Evolutionary conservation across 1,140 invertebrate genomes (phyloP).

Genomic region (Pachypsylla venusta): DNA sequence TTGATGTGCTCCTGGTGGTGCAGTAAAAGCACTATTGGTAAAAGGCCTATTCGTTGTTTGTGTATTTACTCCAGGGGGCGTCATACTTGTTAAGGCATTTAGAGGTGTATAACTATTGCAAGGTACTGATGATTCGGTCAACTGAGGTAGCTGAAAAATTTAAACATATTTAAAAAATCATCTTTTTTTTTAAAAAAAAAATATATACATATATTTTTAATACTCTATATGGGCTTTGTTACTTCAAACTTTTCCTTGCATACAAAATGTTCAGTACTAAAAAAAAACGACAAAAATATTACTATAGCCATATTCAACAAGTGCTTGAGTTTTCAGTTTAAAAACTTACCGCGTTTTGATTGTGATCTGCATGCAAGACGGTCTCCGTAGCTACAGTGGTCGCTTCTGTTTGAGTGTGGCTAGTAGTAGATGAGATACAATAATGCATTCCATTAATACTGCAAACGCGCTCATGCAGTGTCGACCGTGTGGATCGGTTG

Average conservation of each 20-base stretch:
- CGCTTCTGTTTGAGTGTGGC: conserved; percentile 60
- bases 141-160: conserved; percentile 11
- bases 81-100: conserved; percentile 70
- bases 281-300: too few relatives aligned
- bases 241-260: too few relatives aligned
- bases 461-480: conserved; percentile 64
- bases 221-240: too few relatives aligned
- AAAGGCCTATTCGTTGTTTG: not conserved
- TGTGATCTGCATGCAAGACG: conserved; percentile 25
- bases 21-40: conserved; percentile 15
- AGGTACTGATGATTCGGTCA: not conserved
- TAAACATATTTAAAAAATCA: not conserved
- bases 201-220: too few relatives aligned
- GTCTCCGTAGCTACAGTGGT: conserved; percentile 51
- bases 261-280: too few relatives aligned
- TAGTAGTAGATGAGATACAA: conserved; percentile 48
- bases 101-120: conserved; percentile 57
- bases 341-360: not conserved
- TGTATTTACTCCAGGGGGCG: conserved; percentile 44
- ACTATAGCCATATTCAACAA: too few relatives aligned
- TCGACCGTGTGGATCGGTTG: conserved; percentile 51
- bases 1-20: conserved; percentile 9
- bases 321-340: too few relatives aligned
- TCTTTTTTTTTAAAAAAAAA: too few relatives aligned
- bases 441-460: conserved; percentile 70